phyloP scores from a whole-genome alignment of 2,888 invertebrate genomes.

The Limnephilus lunatus region DNA sequence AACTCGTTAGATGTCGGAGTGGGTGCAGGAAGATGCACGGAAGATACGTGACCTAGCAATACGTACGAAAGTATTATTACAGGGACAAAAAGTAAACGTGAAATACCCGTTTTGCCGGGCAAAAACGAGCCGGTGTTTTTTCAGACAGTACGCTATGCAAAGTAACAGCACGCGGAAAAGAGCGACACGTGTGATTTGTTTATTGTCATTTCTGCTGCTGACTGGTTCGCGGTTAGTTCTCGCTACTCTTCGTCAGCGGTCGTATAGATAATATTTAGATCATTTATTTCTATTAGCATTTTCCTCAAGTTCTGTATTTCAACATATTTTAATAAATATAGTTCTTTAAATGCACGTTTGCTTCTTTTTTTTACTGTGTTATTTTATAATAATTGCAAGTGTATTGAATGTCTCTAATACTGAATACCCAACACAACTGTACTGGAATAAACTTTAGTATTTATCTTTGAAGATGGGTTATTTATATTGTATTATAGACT shows the following conservation, averaged over 20 bases:
- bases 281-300: not conserved
- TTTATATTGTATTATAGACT: not conserved
- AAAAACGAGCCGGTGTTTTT: conserved; percentile 45
- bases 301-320: not conserved
- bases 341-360: too few species aligned
- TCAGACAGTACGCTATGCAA: conserved; percentile 31
- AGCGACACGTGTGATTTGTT: conserved; percentile 37
- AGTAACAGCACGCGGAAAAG: conserved; percentile 34
- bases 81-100: conserved; percentile 53
- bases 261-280: not conserved
- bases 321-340: not conserved
- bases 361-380: not conserved
- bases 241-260: not conserved
- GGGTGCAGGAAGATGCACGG: conserved; percentile 18
- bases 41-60: conserved; percentile 30
- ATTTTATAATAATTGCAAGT: not conserved
- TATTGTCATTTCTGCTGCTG: conserved; percentile 21
- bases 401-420: not conserved
- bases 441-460: not conserved
- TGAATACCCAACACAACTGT: too few species aligned
- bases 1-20: conserved; percentile 37
- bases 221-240: not conserved
- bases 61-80: conserved; percentile 30
- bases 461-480: not conserved
- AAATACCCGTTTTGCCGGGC: conserved; percentile 52